A percentile compares a stretch with the other conserved stretches of the same genome.
phyloP scores from a whole-genome alignment of 1,140 invertebrate genomes.

The Hydropsyche tenuis region DNA sequence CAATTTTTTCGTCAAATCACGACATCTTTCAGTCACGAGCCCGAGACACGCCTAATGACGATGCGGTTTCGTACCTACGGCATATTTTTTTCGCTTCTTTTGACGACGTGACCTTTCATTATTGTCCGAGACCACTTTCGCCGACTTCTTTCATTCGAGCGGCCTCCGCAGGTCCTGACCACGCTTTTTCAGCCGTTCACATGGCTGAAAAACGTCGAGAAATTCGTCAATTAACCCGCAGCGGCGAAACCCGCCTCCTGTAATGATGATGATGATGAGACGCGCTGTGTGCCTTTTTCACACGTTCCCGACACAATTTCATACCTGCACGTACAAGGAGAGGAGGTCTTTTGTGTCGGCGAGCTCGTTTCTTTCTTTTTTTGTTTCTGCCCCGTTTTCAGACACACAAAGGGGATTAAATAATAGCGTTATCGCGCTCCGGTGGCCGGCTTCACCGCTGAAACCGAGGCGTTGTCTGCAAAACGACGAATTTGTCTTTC shows the following conservation, averaged over 20 bases:
- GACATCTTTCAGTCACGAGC: not conserved
- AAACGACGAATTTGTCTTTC: slow-evolving; percentile 29
- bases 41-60: not conserved
- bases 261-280: slow-evolving; percentile 18
- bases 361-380: not conserved
- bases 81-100: not conserved
- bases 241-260: not conserved
- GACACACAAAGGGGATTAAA: slow-evolving; percentile 31
- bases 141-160: not conserved
- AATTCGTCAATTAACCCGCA: slow-evolving; percentile 6
- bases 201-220: slow-evolving; percentile 13
- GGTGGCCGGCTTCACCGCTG: not conserved
- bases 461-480: slow-evolving; percentile 10
- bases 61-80: not conserved
- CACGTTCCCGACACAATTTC: not conserved
- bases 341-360: not conserved
- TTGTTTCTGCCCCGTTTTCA: slow-evolving; percentile 5
- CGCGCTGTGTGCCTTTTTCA: not conserved
- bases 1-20: not conserved
- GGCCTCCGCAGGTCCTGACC: too few species aligned
- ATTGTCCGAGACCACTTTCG: slow-evolving; percentile 5
- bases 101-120: slow-evolving; percentile 3
- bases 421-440: slow-evolving; percentile 26
- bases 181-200: not conserved
- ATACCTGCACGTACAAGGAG: not conserved